Conservation (phyloP, 2,888 invertebrate species). For the Agrotis segetum region DNA sequence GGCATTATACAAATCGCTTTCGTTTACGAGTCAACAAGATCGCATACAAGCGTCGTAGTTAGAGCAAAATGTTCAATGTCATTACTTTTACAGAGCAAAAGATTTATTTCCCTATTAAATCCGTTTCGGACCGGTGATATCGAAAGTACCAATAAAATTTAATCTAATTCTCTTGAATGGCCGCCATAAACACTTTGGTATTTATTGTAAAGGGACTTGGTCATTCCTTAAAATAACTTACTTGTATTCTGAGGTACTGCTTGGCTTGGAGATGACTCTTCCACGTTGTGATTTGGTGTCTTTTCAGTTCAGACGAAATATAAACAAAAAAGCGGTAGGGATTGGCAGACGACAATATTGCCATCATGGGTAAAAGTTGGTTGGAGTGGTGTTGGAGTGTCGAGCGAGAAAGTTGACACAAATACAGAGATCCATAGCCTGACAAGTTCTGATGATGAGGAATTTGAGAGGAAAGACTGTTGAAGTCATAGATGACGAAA, state of each 20-base stretch:
- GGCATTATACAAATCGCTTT: background rate
- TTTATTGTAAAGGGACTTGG: conserved; percentile 39
- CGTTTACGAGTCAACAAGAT: background rate
- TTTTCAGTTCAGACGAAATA: background rate
- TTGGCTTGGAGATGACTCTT: background rate
- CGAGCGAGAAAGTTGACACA: too few relatives aligned
- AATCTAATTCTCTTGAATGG: conserved; percentile 45
- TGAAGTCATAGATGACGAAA: background rate
- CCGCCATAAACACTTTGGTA: conserved; percentile 32
- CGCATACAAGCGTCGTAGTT: conserved; percentile 10
- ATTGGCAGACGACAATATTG: too few relatives aligned
- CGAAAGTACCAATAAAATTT: conserved; percentile 52
- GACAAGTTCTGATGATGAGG: too few relatives aligned
- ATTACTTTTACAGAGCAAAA: conserved; percentile 38
- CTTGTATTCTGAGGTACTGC: background rate
- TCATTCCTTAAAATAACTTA: conserved; percentile 31
- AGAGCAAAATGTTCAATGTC: conserved; percentile 22
- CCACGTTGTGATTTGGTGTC: background rate
- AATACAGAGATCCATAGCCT: too few relatives aligned
- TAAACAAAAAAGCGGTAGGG: background rate
- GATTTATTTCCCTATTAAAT: conserved; percentile 56
- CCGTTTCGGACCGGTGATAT: conserved; percentile 39
- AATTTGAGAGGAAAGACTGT: background rate
- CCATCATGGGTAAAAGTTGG: too few relatives aligned
- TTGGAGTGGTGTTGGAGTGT: too few relatives aligned